Conservation (phyloP, 1,140 invertebrate genomes). For the Calosoma granatense region DNA sequence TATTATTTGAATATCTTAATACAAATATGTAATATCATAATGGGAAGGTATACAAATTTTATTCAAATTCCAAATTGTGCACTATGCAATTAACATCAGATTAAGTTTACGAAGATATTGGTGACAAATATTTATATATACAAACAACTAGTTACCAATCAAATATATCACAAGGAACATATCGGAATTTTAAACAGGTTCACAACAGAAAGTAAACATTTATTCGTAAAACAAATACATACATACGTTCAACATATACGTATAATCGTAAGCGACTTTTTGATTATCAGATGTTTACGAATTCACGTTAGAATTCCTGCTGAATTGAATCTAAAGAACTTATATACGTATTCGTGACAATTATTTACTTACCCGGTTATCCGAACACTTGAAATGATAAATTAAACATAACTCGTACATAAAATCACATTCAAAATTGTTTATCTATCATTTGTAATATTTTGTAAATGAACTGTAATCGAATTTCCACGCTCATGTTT, state of each 20-base stretch:
- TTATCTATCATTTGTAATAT: no score
- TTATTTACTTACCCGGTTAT: slow-evolving; percentile 16
- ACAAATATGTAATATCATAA: neutral
- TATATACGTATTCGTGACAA: neutral
- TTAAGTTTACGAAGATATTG: slow-evolving; percentile 5
- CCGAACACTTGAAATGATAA: slow-evolving; percentile 17
- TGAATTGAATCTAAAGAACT: neutral
- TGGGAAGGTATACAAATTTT: slow-evolving; percentile 25
- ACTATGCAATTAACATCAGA: slow-evolving; percentile 19
- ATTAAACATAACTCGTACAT: neutral
- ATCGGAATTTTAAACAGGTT: no score
- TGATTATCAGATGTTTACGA: neutral
- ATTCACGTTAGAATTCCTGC: neutral
- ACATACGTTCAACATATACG: no score
- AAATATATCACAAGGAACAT: neutral
- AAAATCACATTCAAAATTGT: neutral
- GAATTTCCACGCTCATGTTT: no score
- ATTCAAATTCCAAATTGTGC: slow-evolving; percentile 30
- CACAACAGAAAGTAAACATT: no score
- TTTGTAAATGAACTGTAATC: no score
- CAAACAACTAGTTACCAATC: neutral
- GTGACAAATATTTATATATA: neutral
- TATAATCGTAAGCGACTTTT: no score
- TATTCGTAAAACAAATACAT: neutral
- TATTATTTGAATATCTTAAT: slow-evolving; percentile 6